These are phyloP conservation scores for Xestia sexstrigata DNA, from an alignment of 2,888 invertebrate genomes.

Conservation along the genomic window DNA sequence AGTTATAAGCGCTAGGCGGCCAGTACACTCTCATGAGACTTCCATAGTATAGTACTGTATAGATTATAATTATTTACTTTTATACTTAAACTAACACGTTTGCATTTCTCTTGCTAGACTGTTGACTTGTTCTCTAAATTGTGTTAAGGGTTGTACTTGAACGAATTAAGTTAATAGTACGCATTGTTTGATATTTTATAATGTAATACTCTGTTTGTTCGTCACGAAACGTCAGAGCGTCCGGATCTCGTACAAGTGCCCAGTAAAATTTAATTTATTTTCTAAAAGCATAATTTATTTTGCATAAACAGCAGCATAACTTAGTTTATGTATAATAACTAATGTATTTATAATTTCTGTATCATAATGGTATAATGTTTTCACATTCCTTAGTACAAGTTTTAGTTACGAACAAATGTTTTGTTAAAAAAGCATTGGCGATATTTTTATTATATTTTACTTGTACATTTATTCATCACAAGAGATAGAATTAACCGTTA, in stretches of 20 bases:
- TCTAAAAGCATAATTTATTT: slow-evolving; percentile 83
- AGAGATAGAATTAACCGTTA: slow-evolving; percentile 74
- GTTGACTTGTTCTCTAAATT: slow-evolving; percentile 78
- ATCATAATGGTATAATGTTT: slow-evolving; percentile 83
- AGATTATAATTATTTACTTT: slow-evolving; percentile 86
- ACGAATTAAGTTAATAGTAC: slow-evolving; percentile 58
- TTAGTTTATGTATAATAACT: slow-evolving; percentile 78
- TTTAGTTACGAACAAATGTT: slow-evolving; percentile 82
- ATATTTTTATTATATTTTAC: slow-evolving; percentile 70
- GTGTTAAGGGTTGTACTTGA: slow-evolving; percentile 76
- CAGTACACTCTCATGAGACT: slow-evolving; percentile 81
- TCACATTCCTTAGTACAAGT: slow-evolving; percentile 83
- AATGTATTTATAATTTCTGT: slow-evolving; percentile 90
- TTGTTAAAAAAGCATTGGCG: slow-evolving; percentile 70
- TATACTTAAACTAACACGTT: slow-evolving; percentile 77
- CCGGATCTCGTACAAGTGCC: slow-evolving; percentile 67
- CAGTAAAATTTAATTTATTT: slow-evolving; percentile 77
- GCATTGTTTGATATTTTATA: slow-evolving; percentile 73
- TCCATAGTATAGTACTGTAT: slow-evolving; percentile 88
- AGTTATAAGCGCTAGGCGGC: slow-evolving; percentile 92
- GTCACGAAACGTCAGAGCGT: slow-evolving; percentile 34
- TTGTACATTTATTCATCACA: slow-evolving; percentile 76
- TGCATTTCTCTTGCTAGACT: slow-evolving; percentile 86
- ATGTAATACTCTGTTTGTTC: slow-evolving; percentile 74
- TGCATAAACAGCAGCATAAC: slow-evolving; percentile 80